Conservation (phyloP, 2,113 vertebrate genomes). For the Hemibagrus wyckioides region DNA sequence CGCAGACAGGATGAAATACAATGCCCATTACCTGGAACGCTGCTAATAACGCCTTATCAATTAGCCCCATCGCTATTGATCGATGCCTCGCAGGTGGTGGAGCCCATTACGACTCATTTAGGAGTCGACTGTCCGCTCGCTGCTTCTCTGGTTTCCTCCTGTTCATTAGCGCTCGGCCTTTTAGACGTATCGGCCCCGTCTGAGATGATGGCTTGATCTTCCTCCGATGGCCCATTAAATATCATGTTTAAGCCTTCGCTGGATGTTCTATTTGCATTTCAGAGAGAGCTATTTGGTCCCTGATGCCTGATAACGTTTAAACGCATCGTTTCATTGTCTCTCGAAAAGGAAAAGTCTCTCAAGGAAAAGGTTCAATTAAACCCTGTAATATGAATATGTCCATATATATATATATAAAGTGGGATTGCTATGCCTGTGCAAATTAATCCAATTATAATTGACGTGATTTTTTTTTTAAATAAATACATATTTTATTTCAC, state of each 20-base stretch:
- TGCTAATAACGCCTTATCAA: slow-evolving; percentile 80
- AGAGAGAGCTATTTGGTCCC: slow-evolving; percentile 15
- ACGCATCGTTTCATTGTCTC: not conserved
- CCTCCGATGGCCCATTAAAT: slow-evolving; percentile 71
- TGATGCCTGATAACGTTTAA: slow-evolving; percentile 30
- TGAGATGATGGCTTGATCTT: slow-evolving; percentile 66
- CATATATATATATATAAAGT: too few relatives aligned
- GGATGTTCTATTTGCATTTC: slow-evolving; percentile 39
- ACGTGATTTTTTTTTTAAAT: too few relatives aligned
- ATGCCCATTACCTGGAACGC: slow-evolving; percentile 72
- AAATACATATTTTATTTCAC: not conserved
- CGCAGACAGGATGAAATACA: slow-evolving; percentile 76
- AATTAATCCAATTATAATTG: not conserved
- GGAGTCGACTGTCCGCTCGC: slow-evolving; percentile 60
- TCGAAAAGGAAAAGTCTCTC: not conserved
- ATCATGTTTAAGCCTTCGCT: slow-evolving; percentile 69
- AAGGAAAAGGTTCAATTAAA: not conserved
- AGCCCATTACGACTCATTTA: slow-evolving; percentile 73
- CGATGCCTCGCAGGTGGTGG: slow-evolving; percentile 76
- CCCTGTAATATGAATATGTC: not conserved
- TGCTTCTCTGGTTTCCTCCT: slow-evolving; percentile 70
- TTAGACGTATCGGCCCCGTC: slow-evolving; percentile 64
- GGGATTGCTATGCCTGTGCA: not conserved
- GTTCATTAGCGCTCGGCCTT: slow-evolving; percentile 67
- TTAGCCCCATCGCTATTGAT: slow-evolving; percentile 77